phyloP scores from a whole-genome alignment of 2,113 vertebrate species.

The Cyrtonyx montezumae region DNA sequence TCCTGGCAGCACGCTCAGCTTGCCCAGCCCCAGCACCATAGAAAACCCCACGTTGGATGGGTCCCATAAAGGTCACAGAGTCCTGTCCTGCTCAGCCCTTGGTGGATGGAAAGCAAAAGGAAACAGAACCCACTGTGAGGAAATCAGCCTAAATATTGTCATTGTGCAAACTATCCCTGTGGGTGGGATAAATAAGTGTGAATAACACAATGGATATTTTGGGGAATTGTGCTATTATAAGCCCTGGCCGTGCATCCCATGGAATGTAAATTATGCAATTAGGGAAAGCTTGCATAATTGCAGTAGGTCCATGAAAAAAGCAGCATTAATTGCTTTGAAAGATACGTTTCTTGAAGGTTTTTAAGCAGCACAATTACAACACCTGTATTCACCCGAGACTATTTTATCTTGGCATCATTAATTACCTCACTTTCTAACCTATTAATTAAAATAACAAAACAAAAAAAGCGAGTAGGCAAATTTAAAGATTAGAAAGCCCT shows the following conservation, averaged over 20 bases:
- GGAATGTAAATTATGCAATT: rapidly evolving
- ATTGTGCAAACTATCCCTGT: rapidly evolving
- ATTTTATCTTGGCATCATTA: not conserved
- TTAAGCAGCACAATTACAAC: not conserved
- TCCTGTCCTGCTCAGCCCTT: not conserved
- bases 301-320: not conserved
- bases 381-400: not conserved
- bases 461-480: not conserved
- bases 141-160: not conserved
- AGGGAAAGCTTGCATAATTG: not conserved
- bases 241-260: not conserved
- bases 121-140: not conserved
- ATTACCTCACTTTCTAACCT: not conserved
- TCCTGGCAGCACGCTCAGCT: not conserved
- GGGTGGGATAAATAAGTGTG: not conserved
- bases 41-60: too few relatives aligned
- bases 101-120: not conserved
- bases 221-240: not conserved
- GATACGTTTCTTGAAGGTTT: not conserved
- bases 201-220: rapidly evolving
- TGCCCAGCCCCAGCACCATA: not conserved
- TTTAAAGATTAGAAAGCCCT: not conserved
- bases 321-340: not conserved
- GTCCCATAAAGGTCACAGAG: too few relatives aligned
- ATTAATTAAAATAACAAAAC: not conserved